These are phyloP conservation scores for Microctenopoma steveboyesi DNA, from an alignment of 2,797 vertebrate genomes.

Conservation along the genomic window DNA sequence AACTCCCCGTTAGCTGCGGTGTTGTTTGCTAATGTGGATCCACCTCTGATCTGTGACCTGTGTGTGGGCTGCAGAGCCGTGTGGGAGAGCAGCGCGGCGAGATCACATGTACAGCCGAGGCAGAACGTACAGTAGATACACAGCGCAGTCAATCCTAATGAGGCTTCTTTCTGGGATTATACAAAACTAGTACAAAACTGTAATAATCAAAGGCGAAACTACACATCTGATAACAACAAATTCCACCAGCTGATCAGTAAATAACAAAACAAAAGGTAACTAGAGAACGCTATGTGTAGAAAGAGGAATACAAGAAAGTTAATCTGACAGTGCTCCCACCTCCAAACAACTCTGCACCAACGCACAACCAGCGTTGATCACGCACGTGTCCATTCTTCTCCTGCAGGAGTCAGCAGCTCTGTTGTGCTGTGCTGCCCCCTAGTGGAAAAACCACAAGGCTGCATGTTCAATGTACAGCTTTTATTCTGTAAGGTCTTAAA, in stretches of 20 bases:
- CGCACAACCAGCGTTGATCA: too few species aligned
- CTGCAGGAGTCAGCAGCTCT: neutral
- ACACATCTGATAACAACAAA: too few species aligned
- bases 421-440: constrained; percentile 13
- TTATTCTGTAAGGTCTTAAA: too few species aligned
- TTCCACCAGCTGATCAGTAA: too few species aligned
- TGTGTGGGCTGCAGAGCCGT: constrained; percentile 41
- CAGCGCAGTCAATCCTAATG: neutral
- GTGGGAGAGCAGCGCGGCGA: constrained; percentile 36
- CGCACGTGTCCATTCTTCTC: too few species aligned
- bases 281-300: too few species aligned
- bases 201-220: too few species aligned
- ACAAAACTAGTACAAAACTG: too few species aligned
- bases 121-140: constrained; percentile 7
- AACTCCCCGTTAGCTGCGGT: constrained; percentile 12
- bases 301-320: too few species aligned
- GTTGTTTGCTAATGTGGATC: constrained; percentile 45
- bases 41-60: constrained; percentile 43
- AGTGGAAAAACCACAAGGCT: constrained; percentile 1
- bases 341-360: constrained; percentile 1
- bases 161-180: too few species aligned
- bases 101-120: constrained; percentile 15
- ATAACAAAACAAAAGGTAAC: too few species aligned
- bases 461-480: neutral
- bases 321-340: neutral